Evolutionary conservation across 35 echinoderm and acorn worm genomes (phyloP).

Genomic region (Strongylocentrotus purpuratus): DNA sequence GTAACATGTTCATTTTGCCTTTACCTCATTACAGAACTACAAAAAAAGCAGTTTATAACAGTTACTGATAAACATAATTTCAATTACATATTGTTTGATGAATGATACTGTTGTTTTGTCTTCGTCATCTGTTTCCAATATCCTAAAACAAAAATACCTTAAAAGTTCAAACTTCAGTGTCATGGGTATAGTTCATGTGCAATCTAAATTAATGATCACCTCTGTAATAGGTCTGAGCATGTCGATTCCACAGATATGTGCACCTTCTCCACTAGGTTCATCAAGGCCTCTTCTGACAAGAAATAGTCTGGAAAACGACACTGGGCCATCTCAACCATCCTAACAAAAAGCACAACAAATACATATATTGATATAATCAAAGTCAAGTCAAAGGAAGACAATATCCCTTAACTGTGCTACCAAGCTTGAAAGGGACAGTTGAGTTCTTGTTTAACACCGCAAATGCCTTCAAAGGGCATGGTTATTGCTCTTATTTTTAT

Average conservation of each 20-base stretch:
- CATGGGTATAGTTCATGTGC: too few species aligned
- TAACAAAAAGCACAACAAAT: constrained; percentile 33
- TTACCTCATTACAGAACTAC: neutral
- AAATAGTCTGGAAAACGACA: constrained; percentile 85
- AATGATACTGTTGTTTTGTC: too few species aligned
- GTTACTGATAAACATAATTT: neutral
- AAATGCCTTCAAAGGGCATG: too few species aligned
- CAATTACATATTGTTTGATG: too few species aligned
- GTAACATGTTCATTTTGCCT: neutral
- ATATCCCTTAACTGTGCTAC: too few species aligned
- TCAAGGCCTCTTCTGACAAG: constrained; percentile 58
- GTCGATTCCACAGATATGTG: constrained; percentile 84
- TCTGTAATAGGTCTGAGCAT: constrained; percentile 66
- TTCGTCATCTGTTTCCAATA: too few species aligned
- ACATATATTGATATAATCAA: neutral
- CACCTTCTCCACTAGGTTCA: constrained; percentile 71
- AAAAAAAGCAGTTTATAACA: neutral
- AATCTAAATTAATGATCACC: constrained; percentile 48
- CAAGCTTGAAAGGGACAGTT: too few species aligned
- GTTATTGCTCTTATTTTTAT: too few species aligned
- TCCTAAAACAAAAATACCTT: too few species aligned
- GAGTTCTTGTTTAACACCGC: too few species aligned
- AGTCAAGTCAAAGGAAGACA: neutral
- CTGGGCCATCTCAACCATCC: constrained; percentile 88
- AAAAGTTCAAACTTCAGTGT: too few species aligned